Percentiles rank a stretch among this genome's conserved stretches.
Conservation (phyloP, 2,888 invertebrate species). For the Petrolisthes cinctipes region DNA sequence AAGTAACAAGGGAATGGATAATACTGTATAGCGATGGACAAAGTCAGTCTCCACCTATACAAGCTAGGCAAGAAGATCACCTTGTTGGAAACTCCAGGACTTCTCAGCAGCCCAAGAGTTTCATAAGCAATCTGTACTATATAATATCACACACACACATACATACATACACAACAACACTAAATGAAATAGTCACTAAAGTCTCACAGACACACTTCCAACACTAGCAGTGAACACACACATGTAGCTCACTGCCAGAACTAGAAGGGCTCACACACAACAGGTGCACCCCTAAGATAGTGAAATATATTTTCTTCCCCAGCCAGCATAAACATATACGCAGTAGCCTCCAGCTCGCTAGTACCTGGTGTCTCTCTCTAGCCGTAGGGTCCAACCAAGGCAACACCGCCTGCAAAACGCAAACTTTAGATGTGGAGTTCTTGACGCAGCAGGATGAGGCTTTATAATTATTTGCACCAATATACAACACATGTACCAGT, state of each 20-base stretch:
- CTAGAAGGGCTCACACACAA: constrained; percentile 17
- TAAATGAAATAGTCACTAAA: too few relatives aligned
- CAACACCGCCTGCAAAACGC: constrained; percentile 64
- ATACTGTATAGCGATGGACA: constrained; percentile 17
- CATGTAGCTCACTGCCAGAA: constrained; percentile 19
- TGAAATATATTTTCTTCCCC: constrained; percentile 18
- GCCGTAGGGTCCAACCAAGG: constrained; percentile 63
- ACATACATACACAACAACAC: background rate
- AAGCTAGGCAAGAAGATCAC: constrained; percentile 2
- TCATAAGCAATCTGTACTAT: constrained; percentile 32
- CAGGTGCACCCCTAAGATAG: constrained; percentile 37
- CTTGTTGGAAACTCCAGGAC: constrained; percentile 21
- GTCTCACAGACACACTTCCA: constrained; percentile 25
- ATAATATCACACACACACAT: background rate
- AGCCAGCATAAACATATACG: constrained; percentile 38
- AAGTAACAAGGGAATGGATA: constrained; percentile 31
- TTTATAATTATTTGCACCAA: constrained; percentile 47
- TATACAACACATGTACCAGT: constrained; percentile 64
- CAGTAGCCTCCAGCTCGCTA: constrained; percentile 56
- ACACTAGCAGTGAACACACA: too few relatives aligned
- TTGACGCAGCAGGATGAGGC: constrained; percentile 47
- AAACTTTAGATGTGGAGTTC: constrained; percentile 64
- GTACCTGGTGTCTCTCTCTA: constrained; percentile 61
- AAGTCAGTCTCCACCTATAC: background rate
- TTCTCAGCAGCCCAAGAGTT: constrained; percentile 13